Evolutionary conservation across 2,113 vertebrate genomes (phyloP), one percentile per base, ranked within the genome.

Genomic region (Microcebus murinus): DNA sequence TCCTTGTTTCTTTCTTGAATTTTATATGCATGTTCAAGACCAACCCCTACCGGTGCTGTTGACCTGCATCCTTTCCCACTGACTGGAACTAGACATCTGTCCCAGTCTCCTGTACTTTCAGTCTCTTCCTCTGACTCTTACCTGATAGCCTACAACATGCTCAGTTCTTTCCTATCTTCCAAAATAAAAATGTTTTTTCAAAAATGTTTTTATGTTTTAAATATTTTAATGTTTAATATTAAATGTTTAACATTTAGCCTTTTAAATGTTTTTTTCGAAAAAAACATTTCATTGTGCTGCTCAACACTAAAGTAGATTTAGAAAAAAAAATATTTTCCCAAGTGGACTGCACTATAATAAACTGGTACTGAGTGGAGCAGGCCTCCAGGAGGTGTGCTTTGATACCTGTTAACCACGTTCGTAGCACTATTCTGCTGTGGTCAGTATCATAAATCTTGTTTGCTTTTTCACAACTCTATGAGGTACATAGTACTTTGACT

Each of bases 311-410:
- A 42, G 15, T 13, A 31, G n/a, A 25, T 59, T 63, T 13, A 73
- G 57, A n/a, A 50, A 39, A 31, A 42, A 48, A 86, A 84, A 18
- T 0, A 10, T 29, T 36, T 63, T 65, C 34, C 36, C 8, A 23
- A 50, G 6, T 25, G 12, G 45, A 8, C 21, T 1, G 11, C 29
- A 13, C 31, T 15, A 4, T 45, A 14, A 27, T 1, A 5, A 17
- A 3, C 39, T 71, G 1, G n/a, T 48, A 0, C 48, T 4, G 1
- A 63, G 1, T 15, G 39, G 55, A 73, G 45, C 14, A n/a, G 18
- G 8, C 55, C 18, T 50, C 7, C 6, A 18, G 8, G 12, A 3
- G 8, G 10, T 17, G 2, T 20, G 18, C 21, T 34, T 45, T 11
- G 5, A 0, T 9, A 4, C 48, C 45, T 18, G 4, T 39, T 25